Evolutionary conservation across 1,140 invertebrate genomes (phyloP).

Genomic region (Pseudomyrmex pallidus): DNA sequence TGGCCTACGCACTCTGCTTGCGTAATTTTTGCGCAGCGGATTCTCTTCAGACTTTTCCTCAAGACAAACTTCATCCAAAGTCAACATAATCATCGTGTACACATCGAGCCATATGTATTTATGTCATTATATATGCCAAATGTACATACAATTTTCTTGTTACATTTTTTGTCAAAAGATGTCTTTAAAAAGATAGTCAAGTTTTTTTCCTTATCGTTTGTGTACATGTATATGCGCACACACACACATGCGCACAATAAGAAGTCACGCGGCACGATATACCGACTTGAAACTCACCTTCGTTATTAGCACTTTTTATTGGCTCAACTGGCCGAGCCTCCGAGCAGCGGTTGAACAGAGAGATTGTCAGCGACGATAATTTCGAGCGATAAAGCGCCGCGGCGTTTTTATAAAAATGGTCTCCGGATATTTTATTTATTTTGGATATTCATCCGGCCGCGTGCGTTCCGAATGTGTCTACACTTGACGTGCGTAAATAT

Average conservation of each 20-base stretch:
- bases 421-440: constrained; percentile 58
- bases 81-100: background rate
- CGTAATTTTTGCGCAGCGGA: constrained; percentile 51
- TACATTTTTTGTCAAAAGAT: no score
- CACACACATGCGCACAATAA: no score
- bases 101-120: background rate
- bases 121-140: background rate
- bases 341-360: constrained; percentile 1
- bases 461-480: constrained; percentile 60
- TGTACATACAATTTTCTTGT: no score
- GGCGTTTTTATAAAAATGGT: constrained; percentile 60
- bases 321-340: background rate
- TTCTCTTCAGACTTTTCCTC: constrained; percentile 31
- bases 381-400: constrained; percentile 51
- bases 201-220: no score
- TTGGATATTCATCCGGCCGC: constrained; percentile 55
- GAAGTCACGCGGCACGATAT: background rate
- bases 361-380: constrained; percentile 52
- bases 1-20: constrained; percentile 73
- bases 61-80: constrained; percentile 43
- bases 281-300: constrained; percentile 9
- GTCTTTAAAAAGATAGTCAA: no score
- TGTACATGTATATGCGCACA: no score
- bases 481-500: constrained; percentile 61
- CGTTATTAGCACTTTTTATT: constrained; percentile 30